phyloP scores from a whole-genome alignment of 2,888 invertebrate species.

The Cotesia congregata region DNA sequence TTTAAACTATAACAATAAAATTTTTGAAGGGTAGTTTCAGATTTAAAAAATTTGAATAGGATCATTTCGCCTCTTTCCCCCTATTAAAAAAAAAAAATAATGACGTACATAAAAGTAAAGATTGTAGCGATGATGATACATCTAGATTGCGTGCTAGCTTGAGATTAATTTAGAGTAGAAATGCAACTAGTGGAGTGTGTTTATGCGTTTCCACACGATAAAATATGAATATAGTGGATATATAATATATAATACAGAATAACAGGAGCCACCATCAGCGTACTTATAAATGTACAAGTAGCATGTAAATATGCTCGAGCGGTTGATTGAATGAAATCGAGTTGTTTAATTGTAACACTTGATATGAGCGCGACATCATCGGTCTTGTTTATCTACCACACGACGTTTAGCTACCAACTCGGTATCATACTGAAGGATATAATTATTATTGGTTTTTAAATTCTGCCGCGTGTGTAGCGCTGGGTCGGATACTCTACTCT shows the following conservation, averaged over 20 bases:
- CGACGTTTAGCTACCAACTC: background rate
- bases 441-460: background rate
- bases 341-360: constrained; percentile 12
- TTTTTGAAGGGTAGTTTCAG: background rate
- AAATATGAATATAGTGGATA: background rate
- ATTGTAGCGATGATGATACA: background rate
- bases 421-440: background rate
- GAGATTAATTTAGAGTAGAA: constrained; percentile 1
- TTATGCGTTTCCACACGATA: background rate
- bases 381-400: background rate
- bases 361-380: background rate
- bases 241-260: background rate
- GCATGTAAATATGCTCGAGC: background rate
- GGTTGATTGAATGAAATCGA: constrained; percentile 34
- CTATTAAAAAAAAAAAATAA: background rate
- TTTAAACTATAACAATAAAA: no score
- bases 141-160: background rate
- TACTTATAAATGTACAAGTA: background rate
- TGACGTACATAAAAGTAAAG: background rate
- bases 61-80: background rate
- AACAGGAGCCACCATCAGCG: background rate
- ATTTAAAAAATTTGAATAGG: background rate
- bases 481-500: background rate
- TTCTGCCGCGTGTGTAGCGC: background rate
- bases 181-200: constrained; percentile 1